These are phyloP conservation scores for Solea senegalensis DNA, from an alignment of 2,113 vertebrate species.

Conservation along the genomic window DNA sequence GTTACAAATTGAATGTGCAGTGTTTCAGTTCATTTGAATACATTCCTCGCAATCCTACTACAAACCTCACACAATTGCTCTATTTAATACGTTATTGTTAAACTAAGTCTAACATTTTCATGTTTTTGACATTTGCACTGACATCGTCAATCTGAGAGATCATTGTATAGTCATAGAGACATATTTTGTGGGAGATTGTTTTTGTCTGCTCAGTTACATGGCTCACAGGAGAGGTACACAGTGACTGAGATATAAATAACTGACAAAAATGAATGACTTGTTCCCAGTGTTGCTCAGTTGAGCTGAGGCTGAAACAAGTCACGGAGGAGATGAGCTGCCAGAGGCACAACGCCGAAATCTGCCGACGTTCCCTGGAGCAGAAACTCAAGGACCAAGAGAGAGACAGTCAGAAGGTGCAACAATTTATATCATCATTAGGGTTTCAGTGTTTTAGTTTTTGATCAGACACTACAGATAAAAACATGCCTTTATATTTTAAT, in stretches of 20 bases:
- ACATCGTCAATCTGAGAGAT: no score
- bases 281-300: slow-evolving; percentile 80
- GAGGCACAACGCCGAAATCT: slow-evolving; percentile 89
- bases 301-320: slow-evolving; percentile 89
- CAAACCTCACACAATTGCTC: no score
- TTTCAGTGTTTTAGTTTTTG: background rate
- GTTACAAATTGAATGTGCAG: no score
- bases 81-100: no score
- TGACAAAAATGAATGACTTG: slow-evolving; percentile 12
- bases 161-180: no score
- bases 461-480: background rate
- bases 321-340: slow-evolving; percentile 91
- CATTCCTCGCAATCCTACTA: no score
- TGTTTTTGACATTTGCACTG: no score
- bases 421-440: background rate
- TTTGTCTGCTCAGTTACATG: background rate
- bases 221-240: background rate
- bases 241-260: background rate
- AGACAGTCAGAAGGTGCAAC: slow-evolving; percentile 87
- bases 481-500: background rate
- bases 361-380: slow-evolving; percentile 85
- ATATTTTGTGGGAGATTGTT: no score
- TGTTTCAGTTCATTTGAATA: no score
- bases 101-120: no score
- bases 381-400: slow-evolving; percentile 90